Conservation (phyloP, 2,797 vertebrate species). For the Spheniscus humboldti region DNA sequence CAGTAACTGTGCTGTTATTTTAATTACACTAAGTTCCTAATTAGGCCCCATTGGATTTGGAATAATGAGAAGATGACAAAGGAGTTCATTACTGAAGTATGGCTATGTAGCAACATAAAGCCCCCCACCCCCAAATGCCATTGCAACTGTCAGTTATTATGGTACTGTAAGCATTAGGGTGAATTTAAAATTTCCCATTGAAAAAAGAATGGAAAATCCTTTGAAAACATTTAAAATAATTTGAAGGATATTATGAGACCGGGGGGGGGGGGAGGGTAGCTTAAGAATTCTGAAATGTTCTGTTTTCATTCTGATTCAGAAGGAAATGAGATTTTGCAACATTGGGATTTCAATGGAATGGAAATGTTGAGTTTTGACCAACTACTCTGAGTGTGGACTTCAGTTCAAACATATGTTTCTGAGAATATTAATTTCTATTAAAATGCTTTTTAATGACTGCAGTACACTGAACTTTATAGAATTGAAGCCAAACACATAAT, state of each 20-base stretch:
- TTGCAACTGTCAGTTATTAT: background rate
- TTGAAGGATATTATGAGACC: background rate
- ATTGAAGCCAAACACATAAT: background rate
- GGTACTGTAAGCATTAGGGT: background rate
- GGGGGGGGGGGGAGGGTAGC: background rate
- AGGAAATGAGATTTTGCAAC: constrained; percentile 24
- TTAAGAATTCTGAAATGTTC: background rate
- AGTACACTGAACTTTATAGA: background rate
- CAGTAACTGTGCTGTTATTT: background rate
- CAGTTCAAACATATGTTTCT: background rate
- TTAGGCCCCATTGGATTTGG: background rate
- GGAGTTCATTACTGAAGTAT: background rate
- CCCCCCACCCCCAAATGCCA: background rate
- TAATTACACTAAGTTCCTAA: background rate
- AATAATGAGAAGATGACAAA: background rate
- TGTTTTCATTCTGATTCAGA: background rate
- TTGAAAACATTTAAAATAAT: background rate
- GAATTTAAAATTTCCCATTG: background rate
- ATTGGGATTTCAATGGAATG: background rate
- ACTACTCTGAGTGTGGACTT: background rate
- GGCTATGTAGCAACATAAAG: background rate
- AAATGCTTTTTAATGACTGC: background rate
- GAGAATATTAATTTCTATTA: background rate
- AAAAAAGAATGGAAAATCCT: background rate
- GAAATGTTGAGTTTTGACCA: constrained; percentile 25